These are phyloP conservation scores for Hartigia nigra DNA, from an alignment of 2,888 invertebrate genomes.

Conservation along the genomic window DNA sequence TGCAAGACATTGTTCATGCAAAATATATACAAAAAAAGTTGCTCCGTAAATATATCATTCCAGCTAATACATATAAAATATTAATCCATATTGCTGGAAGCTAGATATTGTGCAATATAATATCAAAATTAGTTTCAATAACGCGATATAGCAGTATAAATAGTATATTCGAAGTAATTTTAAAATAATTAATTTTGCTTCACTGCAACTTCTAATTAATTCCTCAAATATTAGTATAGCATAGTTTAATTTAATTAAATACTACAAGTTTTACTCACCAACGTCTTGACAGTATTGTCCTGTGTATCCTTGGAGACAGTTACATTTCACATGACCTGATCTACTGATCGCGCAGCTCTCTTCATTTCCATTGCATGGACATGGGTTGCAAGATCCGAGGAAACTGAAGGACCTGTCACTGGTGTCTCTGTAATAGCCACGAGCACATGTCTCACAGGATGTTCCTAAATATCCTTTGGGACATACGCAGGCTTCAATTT, in stretches of 20 bases:
- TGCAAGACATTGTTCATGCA: slow-evolving; percentile 36
- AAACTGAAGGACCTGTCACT: slow-evolving; percentile 67
- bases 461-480: slow-evolving; percentile 84
- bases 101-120: not conserved
- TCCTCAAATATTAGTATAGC: slow-evolving; percentile 13
- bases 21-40: slow-evolving; percentile 16
- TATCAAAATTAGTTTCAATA: not conserved
- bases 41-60: not conserved
- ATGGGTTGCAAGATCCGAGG: slow-evolving; percentile 74
- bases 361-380: slow-evolving; percentile 83
- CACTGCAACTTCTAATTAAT: not conserved
- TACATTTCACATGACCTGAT: slow-evolving; percentile 71
- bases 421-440: slow-evolving; percentile 78
- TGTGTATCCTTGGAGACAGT: slow-evolving; percentile 76
- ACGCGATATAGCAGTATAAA: slow-evolving; percentile 17
- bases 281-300: slow-evolving; percentile 75
- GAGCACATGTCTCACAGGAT: slow-evolving; percentile 83
- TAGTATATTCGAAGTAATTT: slow-evolving; percentile 2
- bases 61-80: not conserved
- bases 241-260: slow-evolving; percentile 7
- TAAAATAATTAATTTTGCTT: not conserved
- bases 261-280: slow-evolving; percentile 64
- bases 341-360: slow-evolving; percentile 73
- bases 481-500: slow-evolving; percentile 89
- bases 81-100: not conserved